Percentiles rank a stretch among this genome's conserved stretches.
Evolutionary conservation across 2,888 invertebrate species (phyloP).

Genomic region (Calameuta pallipes): DNA sequence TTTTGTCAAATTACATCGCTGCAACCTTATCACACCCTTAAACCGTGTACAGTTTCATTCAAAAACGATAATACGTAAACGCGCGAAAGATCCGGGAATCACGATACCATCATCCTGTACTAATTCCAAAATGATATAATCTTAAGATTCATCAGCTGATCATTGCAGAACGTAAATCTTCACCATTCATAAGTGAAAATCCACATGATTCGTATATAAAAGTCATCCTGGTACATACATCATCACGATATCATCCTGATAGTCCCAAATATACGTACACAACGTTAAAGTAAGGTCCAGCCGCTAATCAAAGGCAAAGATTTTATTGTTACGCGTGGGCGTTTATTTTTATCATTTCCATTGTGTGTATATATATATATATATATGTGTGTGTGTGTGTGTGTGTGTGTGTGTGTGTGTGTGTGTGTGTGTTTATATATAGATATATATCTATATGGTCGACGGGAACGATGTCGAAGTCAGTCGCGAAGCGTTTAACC

Average conservation of each 20-base stretch:
- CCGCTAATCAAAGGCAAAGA: neutral
- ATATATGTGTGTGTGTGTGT: too few relatives aligned
- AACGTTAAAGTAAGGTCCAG: neutral
- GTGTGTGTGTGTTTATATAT: too few relatives aligned
- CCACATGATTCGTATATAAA: neutral
- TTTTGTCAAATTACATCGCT: neutral
- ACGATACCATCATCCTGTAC: neutral
- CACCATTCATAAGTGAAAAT: neutral
- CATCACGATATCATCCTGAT: neutral
- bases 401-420: too few relatives aligned
- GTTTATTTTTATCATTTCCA: neutral
- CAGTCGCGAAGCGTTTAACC: slow-evolving; percentile 16
- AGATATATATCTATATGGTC: neutral
- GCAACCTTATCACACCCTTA: neutral
- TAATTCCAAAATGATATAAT: neutral
- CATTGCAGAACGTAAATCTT: neutral
- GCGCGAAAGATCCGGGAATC: neutral
- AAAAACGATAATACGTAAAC: neutral
- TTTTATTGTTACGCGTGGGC: neutral
- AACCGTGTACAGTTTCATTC: neutral
- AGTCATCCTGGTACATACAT: neutral
- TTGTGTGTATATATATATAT: neutral
- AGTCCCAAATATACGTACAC: neutral
- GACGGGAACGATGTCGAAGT: neutral
- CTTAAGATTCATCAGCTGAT: neutral